phyloP scores from a whole-genome alignment of 1,140 invertebrate species.

The Antheraea mylitta region DNA sequence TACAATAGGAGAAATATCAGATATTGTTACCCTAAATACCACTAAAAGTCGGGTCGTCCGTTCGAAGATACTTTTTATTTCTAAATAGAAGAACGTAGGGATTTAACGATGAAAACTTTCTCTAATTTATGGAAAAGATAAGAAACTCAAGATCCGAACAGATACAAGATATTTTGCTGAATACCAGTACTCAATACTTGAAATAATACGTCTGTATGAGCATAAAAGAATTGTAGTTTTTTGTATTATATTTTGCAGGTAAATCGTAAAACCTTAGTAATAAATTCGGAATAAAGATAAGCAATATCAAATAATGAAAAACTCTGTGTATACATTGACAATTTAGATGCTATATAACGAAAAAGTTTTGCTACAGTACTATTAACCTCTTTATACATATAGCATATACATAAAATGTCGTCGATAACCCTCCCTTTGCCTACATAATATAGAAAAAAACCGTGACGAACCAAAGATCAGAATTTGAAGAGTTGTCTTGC shows the following conservation, averaged over 20 bases:
- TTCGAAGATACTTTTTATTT: background rate
- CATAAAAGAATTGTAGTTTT: background rate
- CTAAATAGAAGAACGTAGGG: background rate
- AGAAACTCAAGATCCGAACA: background rate
- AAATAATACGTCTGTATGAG: background rate
- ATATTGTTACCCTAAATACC: background rate
- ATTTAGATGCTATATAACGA: too few species aligned
- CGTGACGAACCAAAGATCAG: background rate
- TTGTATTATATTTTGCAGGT: background rate
- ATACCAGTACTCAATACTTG: background rate
- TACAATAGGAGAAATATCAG: background rate
- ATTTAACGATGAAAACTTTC: conserved; percentile 3
- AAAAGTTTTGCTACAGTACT: too few species aligned
- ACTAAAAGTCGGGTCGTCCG: background rate
- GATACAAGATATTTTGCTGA: background rate
- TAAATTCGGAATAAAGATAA: too few species aligned
- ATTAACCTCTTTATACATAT: too few species aligned
- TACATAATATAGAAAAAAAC: too few species aligned
- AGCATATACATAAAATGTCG: too few species aligned
- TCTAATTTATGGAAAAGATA: background rate
- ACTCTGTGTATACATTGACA: too few species aligned
- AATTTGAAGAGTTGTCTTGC: background rate
- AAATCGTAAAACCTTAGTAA: background rate
- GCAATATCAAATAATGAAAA: too few species aligned
- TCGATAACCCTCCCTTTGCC: too few species aligned